A percentile compares a stretch with the other conserved stretches of the same genome.
These are phyloP conservation scores for Nasonia oneida DNA, from an alignment of 2,888 invertebrate genomes.

Conservation along the genomic window DNA sequence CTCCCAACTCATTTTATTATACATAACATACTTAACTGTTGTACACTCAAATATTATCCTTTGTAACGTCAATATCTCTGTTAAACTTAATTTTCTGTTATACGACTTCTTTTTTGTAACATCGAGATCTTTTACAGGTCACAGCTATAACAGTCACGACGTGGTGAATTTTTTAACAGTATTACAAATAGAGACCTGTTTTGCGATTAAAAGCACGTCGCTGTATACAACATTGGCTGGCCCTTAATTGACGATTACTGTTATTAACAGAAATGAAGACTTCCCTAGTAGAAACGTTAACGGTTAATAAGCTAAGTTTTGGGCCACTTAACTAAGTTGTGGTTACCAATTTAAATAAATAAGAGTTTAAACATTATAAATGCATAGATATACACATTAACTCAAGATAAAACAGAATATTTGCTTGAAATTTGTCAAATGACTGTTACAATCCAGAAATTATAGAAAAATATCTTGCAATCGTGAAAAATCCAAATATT, in stretches of 20 bases:
- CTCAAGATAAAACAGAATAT: no score
- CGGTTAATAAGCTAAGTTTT: no score
- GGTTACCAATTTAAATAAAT: no score
- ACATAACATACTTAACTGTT: constrained; percentile 52
- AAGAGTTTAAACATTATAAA: no score
- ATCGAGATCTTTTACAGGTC: constrained; percentile 55
- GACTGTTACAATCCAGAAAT: no score
- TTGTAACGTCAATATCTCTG: constrained; percentile 39
- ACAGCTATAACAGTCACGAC: constrained; percentile 55
- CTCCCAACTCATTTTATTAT: constrained; percentile 55
- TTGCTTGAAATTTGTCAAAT: no score
- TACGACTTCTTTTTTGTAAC: constrained; percentile 34
- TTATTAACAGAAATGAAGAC: constrained; percentile 10
- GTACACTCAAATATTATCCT: constrained; percentile 47
- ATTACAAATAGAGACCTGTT: constrained; percentile 52
- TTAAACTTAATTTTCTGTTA: constrained; percentile 9
- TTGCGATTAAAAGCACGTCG: constrained; percentile 41
- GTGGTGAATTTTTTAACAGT: constrained; percentile 38
- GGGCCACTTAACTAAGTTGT: no score
- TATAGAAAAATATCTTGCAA: no score
- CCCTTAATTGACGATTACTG: constrained; percentile 54
- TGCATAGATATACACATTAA: no score
- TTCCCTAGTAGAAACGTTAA: neutral
- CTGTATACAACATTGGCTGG: constrained; percentile 33
- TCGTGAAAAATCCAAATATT: no score